A percentile compares a stretch with the other conserved stretches of the same genome.
phyloP scores from a whole-genome alignment of 1,140 invertebrate genomes.

The Ladona fulva region DNA sequence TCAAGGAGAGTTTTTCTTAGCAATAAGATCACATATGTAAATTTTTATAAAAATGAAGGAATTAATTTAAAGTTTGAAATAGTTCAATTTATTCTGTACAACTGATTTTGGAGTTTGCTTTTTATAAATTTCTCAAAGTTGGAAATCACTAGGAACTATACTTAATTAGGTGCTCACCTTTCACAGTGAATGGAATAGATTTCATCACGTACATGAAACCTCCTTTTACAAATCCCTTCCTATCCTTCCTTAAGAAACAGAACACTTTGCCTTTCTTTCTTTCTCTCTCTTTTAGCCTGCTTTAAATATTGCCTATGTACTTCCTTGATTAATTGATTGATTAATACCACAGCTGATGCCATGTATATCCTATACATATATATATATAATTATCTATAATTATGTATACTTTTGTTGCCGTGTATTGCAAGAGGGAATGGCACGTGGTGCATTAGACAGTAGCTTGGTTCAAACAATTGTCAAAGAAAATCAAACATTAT shows the following conservation, averaged over 20 bases:
- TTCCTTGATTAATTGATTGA: background rate
- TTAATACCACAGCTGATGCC: background rate
- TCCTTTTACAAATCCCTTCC: background rate
- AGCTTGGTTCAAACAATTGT: background rate
- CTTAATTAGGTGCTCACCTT: background rate
- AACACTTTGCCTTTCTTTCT: slow-evolving; percentile 8
- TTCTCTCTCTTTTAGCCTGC: background rate
- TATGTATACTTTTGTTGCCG: slow-evolving; percentile 5
- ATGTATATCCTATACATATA: slow-evolving; percentile 8
- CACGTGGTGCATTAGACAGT: slow-evolving; percentile 3
- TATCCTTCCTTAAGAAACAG: background rate
- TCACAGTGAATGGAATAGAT: background rate
- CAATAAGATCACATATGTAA: no score
- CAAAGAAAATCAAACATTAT: background rate
- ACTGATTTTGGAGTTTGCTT: no score
- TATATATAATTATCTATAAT: slow-evolving; percentile 9
- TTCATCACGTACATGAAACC: background rate
- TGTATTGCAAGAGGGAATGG: slow-evolving; percentile 4
- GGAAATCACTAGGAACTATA: no score
- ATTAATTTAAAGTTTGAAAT: no score
- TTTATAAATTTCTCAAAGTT: no score
- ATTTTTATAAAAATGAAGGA: no score
- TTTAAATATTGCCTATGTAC: slow-evolving; percentile 7
- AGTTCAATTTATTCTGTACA: no score
- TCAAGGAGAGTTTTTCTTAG: no score